Percentiles rank a stretch among this genome's conserved stretches.
Evolutionary conservation across 2,888 invertebrate species (phyloP).

Genomic region (Volucella bombylans): DNA sequence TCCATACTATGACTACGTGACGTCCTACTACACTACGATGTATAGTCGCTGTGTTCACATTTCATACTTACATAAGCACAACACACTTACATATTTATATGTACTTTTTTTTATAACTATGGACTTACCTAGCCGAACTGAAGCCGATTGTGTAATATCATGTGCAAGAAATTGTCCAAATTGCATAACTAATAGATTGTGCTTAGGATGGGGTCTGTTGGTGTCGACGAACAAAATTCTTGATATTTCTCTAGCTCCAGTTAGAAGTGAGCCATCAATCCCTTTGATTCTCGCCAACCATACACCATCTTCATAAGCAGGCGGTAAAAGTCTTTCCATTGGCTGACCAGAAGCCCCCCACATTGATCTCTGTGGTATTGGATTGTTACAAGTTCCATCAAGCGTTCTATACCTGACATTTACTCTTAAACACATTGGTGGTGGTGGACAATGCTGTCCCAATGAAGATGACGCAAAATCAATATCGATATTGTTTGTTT

Average conservation of each 20-base stretch:
- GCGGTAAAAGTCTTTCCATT: slow-evolving; percentile 86
- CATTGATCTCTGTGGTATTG: slow-evolving; percentile 78
- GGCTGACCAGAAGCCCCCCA: slow-evolving; percentile 89
- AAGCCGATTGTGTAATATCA: slow-evolving; percentile 88
- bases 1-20: no score
- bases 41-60: no score
- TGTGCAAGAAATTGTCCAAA: slow-evolving; percentile 91
- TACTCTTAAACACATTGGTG: slow-evolving; percentile 82
- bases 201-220: slow-evolving; percentile 85
- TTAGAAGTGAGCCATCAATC: slow-evolving; percentile 84
- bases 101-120: no score
- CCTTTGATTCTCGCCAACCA: slow-evolving; percentile 80
- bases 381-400: slow-evolving; percentile 94
- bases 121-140: slow-evolving; percentile 86
- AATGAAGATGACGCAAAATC: slow-evolving; percentile 78
- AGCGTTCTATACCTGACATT: slow-evolving; percentile 86
- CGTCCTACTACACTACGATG: no score
- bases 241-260: slow-evolving; percentile 88
- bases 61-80: no score
- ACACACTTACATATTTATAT: no score
- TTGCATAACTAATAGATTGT: slow-evolving; percentile 89
- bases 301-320: slow-evolving; percentile 86
- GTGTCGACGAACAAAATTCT: slow-evolving; percentile 85
- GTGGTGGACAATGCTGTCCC: slow-evolving; percentile 79
- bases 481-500: slow-evolving; percentile 80